Evolutionary conservation across 1,140 invertebrate genomes (phyloP).

Genomic region (Coenobita brevimanus): DNA sequence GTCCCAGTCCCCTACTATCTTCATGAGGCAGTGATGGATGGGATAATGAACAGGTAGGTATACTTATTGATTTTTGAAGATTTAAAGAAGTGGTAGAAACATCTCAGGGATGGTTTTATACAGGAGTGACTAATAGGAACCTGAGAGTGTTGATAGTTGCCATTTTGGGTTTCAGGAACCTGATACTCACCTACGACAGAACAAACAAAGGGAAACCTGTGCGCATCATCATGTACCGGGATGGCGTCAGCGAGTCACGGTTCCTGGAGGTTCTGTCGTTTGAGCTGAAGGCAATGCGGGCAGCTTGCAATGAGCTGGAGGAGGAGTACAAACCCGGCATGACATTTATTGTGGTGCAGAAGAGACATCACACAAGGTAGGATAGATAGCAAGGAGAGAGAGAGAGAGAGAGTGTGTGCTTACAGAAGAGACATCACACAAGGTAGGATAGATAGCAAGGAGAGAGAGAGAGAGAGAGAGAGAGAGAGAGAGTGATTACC

Average conservation of each 20-base stretch:
- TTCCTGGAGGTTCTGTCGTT: constrained; percentile 79
- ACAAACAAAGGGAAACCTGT: constrained; percentile 76
- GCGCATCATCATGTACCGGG: constrained; percentile 84
- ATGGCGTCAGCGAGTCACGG: constrained; percentile 92
- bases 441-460: constrained; percentile 77
- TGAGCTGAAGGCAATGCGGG: constrained; percentile 81
- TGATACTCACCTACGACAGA: constrained; percentile 77
- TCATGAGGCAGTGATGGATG: no score
- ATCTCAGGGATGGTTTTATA: no score
- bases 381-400: constrained; percentile 73
- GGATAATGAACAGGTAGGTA: no score
- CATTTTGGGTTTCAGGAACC: constrained; percentile 74
- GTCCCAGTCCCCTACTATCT: no score
- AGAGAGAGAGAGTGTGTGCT: no score
- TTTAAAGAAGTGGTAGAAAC: no score
- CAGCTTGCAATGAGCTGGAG: constrained; percentile 78
- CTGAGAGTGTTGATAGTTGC: no score
- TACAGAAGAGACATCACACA: constrained; percentile 93
- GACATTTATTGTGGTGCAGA: constrained; percentile 91
- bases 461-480: no score
- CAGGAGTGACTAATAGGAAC: no score
- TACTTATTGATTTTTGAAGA: no score
- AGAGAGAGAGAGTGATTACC: no score
- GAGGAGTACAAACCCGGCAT: constrained; percentile 79
- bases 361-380: constrained; percentile 89